These are phyloP conservation scores for Anthoscopus minutus DNA, from an alignment of 2,113 vertebrate genomes.

Conservation along the genomic window DNA sequence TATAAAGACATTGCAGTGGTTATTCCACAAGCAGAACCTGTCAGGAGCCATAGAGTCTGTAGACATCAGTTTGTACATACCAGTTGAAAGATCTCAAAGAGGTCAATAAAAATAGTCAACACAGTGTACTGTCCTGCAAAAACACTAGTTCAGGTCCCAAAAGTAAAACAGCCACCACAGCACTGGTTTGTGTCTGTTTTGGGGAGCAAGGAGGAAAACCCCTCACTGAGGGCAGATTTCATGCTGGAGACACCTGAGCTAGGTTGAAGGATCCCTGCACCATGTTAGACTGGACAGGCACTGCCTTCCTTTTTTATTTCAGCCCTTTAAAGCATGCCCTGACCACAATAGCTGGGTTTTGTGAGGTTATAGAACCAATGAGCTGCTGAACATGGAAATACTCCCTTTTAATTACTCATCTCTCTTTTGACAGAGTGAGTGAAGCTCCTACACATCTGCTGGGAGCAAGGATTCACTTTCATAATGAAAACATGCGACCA, in stretches of 20 bases:
- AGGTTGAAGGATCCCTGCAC: neutral
- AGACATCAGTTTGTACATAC: neutral
- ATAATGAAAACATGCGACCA: neutral
- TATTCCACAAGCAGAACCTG: neutral
- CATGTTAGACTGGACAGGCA: accelerated
- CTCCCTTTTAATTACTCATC: neutral
- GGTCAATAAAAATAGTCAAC: neutral
- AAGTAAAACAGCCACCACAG: neutral
- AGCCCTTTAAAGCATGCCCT: neutral
- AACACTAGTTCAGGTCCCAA: neutral
- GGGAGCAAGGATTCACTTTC: neutral
- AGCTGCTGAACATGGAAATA: neutral
- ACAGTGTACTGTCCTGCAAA: neutral
- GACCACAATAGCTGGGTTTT: neutral
- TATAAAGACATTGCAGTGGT: neutral
- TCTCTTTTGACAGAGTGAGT: neutral
- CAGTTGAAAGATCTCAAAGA: neutral
- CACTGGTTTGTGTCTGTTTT: neutral
- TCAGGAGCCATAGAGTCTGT: neutral
- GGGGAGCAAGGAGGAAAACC: neutral
- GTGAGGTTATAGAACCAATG: neutral
- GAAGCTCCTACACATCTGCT: neutral
- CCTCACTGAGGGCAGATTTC: neutral
- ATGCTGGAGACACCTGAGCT: neutral
- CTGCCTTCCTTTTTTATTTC: neutral